Base-by-base conservation (phyloP, 2,888 invertebrate species). In the Nycteola revayana region DNA sequence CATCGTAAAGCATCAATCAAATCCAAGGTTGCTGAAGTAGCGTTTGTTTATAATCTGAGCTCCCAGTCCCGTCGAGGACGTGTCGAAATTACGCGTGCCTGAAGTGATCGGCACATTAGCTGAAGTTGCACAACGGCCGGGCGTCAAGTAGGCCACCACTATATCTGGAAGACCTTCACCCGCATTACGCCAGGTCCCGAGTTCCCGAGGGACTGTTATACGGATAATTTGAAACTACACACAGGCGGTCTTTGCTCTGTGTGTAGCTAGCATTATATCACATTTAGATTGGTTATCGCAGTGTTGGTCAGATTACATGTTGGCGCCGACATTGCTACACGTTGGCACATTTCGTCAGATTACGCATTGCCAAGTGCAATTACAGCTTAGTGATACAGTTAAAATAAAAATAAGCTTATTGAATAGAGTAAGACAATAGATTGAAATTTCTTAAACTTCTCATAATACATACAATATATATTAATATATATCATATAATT, bases 121-220 rank as follows among this genome's bases (percentile, higher is more conserved):
- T 50, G 46, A 54, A 53, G 62, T 86, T 86, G 72, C 81, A 80
- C 75, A 83, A 85, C 56, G 56, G 59, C 56, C 56, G 52, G 51
- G 65, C 66, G 66, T 69, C 60, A 77, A 67, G 70, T 79, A 69
- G 81, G 78, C 42, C 84, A 66, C 39, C 51, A 66, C 81, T 87
- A 87, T 77, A 82, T 77, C 76, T 68, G 79, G 79, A 74, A 70
- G 85, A 86, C 87, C 87, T 87, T 87, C 84, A 86, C 87, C 87
- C 66, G 77, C 61, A 77, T 79, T 66, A 62, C 60, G 45, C 59
- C 45, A 49, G 63, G 60, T 64, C 63, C 60, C 69, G 64, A 51
- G 52, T 45, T 76, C 79, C 79, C 76, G 71, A 66, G 75, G 73
- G 76, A 75, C 53, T n/a, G 39, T 45, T 43, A 53, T 36, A 46